These are phyloP conservation scores for Sterrhoptilus dennistouni DNA, from an alignment of 2,113 vertebrate species.

Conservation along the genomic window DNA sequence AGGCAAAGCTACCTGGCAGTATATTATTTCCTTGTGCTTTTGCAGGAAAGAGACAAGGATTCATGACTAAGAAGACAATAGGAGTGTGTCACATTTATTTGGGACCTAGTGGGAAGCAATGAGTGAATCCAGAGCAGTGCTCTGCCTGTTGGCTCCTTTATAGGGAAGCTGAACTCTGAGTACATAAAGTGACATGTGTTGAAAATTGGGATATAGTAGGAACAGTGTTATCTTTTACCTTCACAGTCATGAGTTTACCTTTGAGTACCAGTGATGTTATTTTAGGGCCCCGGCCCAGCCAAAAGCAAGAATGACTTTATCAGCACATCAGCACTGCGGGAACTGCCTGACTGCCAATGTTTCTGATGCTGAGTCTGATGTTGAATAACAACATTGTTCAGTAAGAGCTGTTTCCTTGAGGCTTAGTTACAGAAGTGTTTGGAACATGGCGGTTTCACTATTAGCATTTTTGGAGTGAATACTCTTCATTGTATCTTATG, in stretches of 20 bases:
- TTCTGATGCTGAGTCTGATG: background rate
- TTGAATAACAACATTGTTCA: background rate
- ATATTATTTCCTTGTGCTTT: background rate
- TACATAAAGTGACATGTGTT: background rate
- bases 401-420: background rate
- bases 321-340: background rate
- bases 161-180: background rate
- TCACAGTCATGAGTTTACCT: background rate
- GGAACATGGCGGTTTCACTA: background rate
- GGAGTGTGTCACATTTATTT: background rate
- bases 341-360: background rate
- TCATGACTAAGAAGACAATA: background rate
- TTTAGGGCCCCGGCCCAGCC: background rate
- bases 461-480: slow-evolving; percentile 15
- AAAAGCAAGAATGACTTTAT: background rate
- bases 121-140: background rate
- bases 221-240: background rate
- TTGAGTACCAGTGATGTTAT: background rate
- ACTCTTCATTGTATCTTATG: background rate
- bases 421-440: background rate
- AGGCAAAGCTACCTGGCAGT: background rate
- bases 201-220: background rate
- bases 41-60: background rate
- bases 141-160: background rate
- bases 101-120: background rate